Evolutionary conservation across 2,797 vertebrate species (phyloP).

Genomic region (Nyctalus aviator): DNA sequence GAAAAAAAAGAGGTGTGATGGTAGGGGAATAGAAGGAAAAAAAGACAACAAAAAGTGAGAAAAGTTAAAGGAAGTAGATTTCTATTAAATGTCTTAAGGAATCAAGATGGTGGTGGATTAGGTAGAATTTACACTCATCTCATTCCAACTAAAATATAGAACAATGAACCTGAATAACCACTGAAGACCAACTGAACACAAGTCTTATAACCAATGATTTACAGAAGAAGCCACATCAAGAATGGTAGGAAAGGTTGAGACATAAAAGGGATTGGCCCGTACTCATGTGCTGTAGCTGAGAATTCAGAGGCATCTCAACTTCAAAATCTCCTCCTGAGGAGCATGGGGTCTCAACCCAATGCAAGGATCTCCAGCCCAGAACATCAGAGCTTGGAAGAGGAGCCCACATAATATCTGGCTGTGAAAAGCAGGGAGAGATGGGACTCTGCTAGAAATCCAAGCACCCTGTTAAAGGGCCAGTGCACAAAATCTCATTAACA

Average conservation of each 20-base stretch:
- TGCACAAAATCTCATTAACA: not conserved
- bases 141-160: not conserved
- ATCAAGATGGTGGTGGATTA: not conserved
- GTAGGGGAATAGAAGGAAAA: not conserved
- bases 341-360: not conserved
- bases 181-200: not conserved
- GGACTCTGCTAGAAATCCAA: not conserved
- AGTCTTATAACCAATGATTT: not conserved
- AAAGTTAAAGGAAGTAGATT: not conserved
- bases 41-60: not conserved
- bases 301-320: not conserved
- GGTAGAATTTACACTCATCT: not conserved
- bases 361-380: not conserved
- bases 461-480: not conserved
- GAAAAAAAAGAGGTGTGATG: not conserved
- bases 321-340: not conserved
- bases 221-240: not conserved
- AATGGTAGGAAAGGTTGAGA: not conserved
- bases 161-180: not conserved
- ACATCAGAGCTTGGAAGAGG: not conserved
- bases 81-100: not conserved
- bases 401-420: not conserved
- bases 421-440: not conserved
- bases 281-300: not conserved
- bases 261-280: not conserved